These are phyloP conservation scores for Meiosimyza platycephala DNA, from an alignment of 2,888 invertebrate genomes.

Conservation along the genomic window DNA sequence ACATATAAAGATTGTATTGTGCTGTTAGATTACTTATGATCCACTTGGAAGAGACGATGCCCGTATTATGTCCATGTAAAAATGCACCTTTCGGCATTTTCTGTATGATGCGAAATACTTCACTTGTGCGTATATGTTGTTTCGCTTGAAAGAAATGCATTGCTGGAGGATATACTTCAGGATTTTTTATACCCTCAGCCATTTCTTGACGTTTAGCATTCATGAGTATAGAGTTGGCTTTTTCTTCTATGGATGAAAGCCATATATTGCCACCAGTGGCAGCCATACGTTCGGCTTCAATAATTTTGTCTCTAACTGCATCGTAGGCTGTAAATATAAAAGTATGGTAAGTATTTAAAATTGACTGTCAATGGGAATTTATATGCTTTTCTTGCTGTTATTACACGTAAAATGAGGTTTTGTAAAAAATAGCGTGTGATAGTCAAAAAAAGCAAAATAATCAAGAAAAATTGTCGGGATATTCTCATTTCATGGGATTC, in stretches of 20 bases:
- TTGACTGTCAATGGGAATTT: too few species aligned
- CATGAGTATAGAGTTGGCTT: constrained; percentile 65
- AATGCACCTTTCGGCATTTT: constrained; percentile 73
- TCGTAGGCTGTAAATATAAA: constrained; percentile 57
- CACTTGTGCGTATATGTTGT: constrained; percentile 69
- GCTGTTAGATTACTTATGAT: constrained; percentile 70
- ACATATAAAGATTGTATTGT: constrained; percentile 62
- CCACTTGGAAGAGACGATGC: constrained; percentile 70
- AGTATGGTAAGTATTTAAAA: neutral
- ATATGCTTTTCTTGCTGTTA: too few species aligned
- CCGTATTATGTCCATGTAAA: constrained; percentile 71
- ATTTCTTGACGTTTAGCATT: constrained; percentile 65
- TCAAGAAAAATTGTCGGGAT: too few species aligned
- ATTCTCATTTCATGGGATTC: too few species aligned
- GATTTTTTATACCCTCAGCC: constrained; percentile 59
- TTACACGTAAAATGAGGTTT: too few species aligned
- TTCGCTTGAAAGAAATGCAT: constrained; percentile 71
- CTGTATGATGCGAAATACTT: constrained; percentile 72
- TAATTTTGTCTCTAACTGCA: constrained; percentile 62
- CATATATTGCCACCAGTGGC: constrained; percentile 62
- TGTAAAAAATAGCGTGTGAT: too few species aligned
- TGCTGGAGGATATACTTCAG: constrained; percentile 69
- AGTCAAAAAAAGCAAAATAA: too few species aligned
- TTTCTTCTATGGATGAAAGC: constrained; percentile 62
- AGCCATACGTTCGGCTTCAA: constrained; percentile 60